Conservation (phyloP, 1,140 invertebrate species). For the Macrocentrus cingulum region DNA sequence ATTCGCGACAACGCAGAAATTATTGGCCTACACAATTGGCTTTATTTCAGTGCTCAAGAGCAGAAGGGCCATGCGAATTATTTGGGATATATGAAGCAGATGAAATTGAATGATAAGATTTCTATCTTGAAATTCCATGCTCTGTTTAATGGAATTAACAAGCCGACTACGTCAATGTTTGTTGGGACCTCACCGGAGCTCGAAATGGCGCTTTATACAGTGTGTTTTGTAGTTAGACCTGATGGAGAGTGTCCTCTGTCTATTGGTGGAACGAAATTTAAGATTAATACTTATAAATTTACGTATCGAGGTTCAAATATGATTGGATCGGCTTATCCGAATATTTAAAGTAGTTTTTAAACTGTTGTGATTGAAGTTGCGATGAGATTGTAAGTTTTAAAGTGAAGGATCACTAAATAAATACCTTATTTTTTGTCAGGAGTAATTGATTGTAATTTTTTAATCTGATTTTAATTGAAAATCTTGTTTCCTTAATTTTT, state of each 20-base stretch:
- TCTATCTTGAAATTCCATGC: conserved; percentile 77
- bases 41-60: conserved; percentile 81
- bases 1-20: conserved; percentile 65
- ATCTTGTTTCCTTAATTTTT: too few species aligned
- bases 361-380: too few species aligned
- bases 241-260: conserved; percentile 73
- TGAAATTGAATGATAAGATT: conserved; percentile 73
- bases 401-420: too few species aligned
- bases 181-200: conserved; percentile 91
- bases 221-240: conserved; percentile 76
- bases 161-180: conserved; percentile 80
- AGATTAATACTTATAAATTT: conserved; percentile 73
- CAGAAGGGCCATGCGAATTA: conserved; percentile 69
- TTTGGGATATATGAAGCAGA: conserved; percentile 75
- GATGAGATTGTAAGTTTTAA: too few species aligned
- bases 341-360: conserved; percentile 61
- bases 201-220: conserved; percentile 87
- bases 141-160: conserved; percentile 71
- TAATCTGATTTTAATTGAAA: too few species aligned
- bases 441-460: too few species aligned
- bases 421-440: too few species aligned
- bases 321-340: conserved; percentile 79
- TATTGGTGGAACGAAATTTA: conserved; percentile 69
- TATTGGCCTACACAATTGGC: conserved; percentile 85
- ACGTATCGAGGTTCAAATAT: conserved; percentile 72